Conservation (phyloP, 2,113 vertebrate species). For the Lycaon pictus region DNA sequence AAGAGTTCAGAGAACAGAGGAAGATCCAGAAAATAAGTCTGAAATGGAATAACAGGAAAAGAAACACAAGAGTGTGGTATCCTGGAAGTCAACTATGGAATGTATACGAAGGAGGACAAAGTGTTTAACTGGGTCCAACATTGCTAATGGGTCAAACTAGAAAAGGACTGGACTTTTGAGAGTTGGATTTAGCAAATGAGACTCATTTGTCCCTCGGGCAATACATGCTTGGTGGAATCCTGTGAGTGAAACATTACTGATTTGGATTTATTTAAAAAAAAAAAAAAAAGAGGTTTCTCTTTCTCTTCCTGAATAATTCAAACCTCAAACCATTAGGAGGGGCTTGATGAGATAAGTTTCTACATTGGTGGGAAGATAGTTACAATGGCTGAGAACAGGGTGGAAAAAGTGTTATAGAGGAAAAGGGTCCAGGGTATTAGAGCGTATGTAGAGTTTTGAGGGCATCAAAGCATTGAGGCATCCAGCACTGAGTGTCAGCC, state of each 20-base stretch:
- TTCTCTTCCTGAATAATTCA: not conserved
- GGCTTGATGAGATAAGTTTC: not conserved
- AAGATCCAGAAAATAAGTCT: not conserved
- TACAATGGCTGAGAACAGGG: not conserved
- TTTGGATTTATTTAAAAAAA: not conserved
- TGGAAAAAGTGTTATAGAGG: not conserved
- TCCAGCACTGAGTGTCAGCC: not conserved
- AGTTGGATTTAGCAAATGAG: too few species aligned
- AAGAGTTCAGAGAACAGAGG: not conserved
- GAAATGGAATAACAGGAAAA: not conserved
- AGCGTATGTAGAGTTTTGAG: not conserved
- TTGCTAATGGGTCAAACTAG: not conserved
- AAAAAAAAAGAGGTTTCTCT: not conserved
- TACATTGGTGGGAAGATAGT: not conserved
- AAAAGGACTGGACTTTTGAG: not conserved
- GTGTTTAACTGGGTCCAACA: not conserved
- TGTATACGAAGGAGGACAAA: not conserved
- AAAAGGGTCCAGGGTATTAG: not conserved
- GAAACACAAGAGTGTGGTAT: not conserved
- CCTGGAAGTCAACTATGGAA: not conserved
- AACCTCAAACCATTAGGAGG: not conserved
- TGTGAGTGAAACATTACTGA: not conserved
- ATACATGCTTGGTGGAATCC: not conserved
- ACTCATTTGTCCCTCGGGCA: not conserved
- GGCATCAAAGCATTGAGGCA: not conserved